A percentile compares a stretch with the other conserved stretches of the same genome.
These are phyloP conservation scores for Oryzaephilus surinamensis DNA, from an alignment of 1,140 invertebrate species.

Conservation along the genomic window DNA sequence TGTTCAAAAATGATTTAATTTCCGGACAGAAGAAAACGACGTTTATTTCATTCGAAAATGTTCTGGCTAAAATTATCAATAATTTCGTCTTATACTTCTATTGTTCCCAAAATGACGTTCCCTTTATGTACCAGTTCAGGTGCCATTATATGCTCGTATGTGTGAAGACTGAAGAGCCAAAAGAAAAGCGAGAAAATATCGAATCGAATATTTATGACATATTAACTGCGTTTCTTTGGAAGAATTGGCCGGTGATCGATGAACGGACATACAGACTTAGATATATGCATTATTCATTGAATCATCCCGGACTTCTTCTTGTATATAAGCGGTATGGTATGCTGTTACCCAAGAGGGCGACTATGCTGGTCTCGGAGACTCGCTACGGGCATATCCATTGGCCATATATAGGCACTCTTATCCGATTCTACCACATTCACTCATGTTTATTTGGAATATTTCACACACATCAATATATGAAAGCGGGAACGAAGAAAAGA, in stretches of 20 bases:
- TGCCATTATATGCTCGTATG: too few species aligned
- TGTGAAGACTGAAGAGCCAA: slow-evolving; percentile 1
- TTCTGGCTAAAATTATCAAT: too few species aligned
- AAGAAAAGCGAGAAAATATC: slow-evolving; percentile 2
- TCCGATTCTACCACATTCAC: slow-evolving; percentile 16
- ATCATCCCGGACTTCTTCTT: too few species aligned
- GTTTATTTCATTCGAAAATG: too few species aligned
- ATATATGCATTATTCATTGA: slow-evolving; percentile 21
- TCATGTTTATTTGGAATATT: slow-evolving; percentile 22
- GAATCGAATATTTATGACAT: slow-evolving; percentile 23
- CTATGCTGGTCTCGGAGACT: neutral
- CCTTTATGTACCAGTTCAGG: too few species aligned
- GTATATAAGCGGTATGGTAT: too few species aligned
- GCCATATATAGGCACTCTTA: slow-evolving; percentile 14
- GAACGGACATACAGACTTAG: slow-evolving; percentile 16
- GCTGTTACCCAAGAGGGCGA: slow-evolving; percentile 10
- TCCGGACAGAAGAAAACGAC: too few species aligned
- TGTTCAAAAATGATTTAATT: too few species aligned
- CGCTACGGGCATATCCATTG: slow-evolving; percentile 12
- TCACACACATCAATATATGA: too few species aligned
- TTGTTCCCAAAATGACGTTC: too few species aligned
- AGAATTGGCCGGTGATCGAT: slow-evolving; percentile 21
- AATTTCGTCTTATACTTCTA: too few species aligned
- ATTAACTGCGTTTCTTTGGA: slow-evolving; percentile 18
- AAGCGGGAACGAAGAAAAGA: too few species aligned